Percentiles rank a stretch among this genome's conserved stretches.
phyloP scores from a whole-genome alignment of 2,888 invertebrate genomes.

The Himalopsyche kuldschensis region DNA sequence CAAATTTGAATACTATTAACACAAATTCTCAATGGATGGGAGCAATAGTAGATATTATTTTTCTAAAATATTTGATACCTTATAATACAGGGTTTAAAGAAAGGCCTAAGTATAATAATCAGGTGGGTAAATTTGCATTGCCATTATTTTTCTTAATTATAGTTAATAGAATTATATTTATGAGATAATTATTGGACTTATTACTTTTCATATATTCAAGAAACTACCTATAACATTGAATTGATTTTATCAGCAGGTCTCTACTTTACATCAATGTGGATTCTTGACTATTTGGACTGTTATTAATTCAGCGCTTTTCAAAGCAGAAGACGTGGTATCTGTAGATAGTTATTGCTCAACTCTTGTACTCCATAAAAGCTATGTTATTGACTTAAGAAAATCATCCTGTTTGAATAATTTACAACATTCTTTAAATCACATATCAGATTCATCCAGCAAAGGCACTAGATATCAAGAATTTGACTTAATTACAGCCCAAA shows the following conservation, averaged over 20 bases:
- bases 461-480: conserved; percentile 9
- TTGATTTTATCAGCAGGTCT: conserved; percentile 44
- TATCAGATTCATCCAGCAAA: not conserved
- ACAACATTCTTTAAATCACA: not conserved
- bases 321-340: conserved; percentile 30
- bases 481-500: conserved; percentile 17
- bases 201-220: no score
- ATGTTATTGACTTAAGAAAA: conserved; percentile 47
- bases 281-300: conserved; percentile 52
- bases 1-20: not conserved
- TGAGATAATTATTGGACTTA: no score
- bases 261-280: conserved; percentile 50
- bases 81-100: conserved; percentile 18
- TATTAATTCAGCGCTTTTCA: conserved; percentile 43
- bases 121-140: conserved; percentile 42
- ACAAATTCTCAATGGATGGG: conserved; percentile 6
- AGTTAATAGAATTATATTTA: no score
- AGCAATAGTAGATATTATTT: conserved; percentile 24
- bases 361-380: conserved; percentile 49
- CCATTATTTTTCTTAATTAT: no score
- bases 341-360: conserved; percentile 50
- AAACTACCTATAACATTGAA: no score
- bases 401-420: not conserved
- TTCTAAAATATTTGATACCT: conserved; percentile 8
- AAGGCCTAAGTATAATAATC: conserved; percentile 42